Base-by-base conservation (phyloP, 2,797 vertebrate species). In the Lithobates pipiens region DNA sequence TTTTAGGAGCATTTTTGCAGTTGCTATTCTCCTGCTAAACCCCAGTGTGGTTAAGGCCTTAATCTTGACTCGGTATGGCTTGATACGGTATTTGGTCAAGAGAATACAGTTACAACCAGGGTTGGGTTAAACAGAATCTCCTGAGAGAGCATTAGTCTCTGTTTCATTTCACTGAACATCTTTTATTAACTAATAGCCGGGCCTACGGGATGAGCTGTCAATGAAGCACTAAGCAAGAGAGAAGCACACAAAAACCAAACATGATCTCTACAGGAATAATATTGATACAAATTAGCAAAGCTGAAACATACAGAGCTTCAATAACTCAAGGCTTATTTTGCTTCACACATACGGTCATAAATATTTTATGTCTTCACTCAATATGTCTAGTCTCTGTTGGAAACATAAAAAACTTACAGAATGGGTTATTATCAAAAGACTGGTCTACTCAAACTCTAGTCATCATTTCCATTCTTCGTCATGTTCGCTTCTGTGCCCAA, bases 211-310 rank as follows among this genome's bases (percentile, higher is more conserved):
- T 36, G 21, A 44, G 23, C 36, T 73, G 71, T 73, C 71, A 44
- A 25, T n/a, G 71, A 25, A 42, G 71, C 23, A 21, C 7, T 73
- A 73, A 73, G 39, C 23, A n/a, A 73, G 36, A 25, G 39, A 25
- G 71, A 73, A 25, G 46, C 6, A 11, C 15, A 32, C 29, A 57
- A 16, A 57, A 77, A 77, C 8, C 18, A 23, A 77, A n/a, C 54
- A 36, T 77, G 75, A 77, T 61, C 23, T 61, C 25, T 77, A 77
- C 46, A 77, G 54, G 54, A 34, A 73, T 44, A 15, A 44, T 44
- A 73, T 25, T 73, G 71, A 73, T 73, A 73, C 23, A n/a, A 44
- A 73, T 73, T 42, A 73, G 10, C 9, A 25, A 73, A 25, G 23
- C 71, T 44, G 36, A 73, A 25, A 73, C 10, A 23, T 42, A 44